phyloP scores from a whole-genome alignment of 2,888 invertebrate genomes.

The Cyclophora albipunctata region DNA sequence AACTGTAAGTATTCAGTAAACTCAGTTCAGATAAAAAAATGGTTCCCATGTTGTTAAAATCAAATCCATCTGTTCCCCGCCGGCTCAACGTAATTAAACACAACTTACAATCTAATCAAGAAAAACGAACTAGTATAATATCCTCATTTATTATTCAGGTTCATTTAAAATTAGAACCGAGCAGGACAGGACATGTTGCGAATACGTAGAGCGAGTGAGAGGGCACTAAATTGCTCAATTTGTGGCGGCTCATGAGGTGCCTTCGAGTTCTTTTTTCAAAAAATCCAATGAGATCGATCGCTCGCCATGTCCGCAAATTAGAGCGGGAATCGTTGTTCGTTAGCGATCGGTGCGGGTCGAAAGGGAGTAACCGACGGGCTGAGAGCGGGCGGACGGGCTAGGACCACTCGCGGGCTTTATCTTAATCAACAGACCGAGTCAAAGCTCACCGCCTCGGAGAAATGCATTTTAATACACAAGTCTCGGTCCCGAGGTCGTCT shows the following conservation, averaged over 20 bases:
- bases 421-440: slow-evolving; percentile 53
- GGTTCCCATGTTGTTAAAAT: too few species aligned
- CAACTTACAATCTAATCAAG: not conserved
- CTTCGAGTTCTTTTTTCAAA: slow-evolving; percentile 60
- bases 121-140: slow-evolving; percentile 4
- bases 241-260: slow-evolving; percentile 62
- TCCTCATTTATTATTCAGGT: slow-evolving; percentile 15
- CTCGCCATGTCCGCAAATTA: slow-evolving; percentile 73
- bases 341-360: slow-evolving; percentile 30
- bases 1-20: too few species aligned
- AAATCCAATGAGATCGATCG: slow-evolving; percentile 74
- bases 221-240: slow-evolving; percentile 71
- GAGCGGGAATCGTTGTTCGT: slow-evolving; percentile 71
- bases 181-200: slow-evolving; percentile 22
- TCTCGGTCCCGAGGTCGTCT: slow-evolving; percentile 47
- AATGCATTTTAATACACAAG: slow-evolving; percentile 58
- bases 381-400: not conserved
- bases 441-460: slow-evolving; percentile 57
- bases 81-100: too few species aligned
- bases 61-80: too few species aligned
- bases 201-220: slow-evolving; percentile 37
- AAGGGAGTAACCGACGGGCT: slow-evolving; percentile 32
- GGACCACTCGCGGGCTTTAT: slow-evolving; percentile 27
- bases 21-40: too few species aligned
- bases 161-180: slow-evolving; percentile 46